A percentile compares a stretch with the other conserved stretches of the same genome.
Conservation (phyloP, 1,140 invertebrate genomes). For the Rhysida immarginata region DNA sequence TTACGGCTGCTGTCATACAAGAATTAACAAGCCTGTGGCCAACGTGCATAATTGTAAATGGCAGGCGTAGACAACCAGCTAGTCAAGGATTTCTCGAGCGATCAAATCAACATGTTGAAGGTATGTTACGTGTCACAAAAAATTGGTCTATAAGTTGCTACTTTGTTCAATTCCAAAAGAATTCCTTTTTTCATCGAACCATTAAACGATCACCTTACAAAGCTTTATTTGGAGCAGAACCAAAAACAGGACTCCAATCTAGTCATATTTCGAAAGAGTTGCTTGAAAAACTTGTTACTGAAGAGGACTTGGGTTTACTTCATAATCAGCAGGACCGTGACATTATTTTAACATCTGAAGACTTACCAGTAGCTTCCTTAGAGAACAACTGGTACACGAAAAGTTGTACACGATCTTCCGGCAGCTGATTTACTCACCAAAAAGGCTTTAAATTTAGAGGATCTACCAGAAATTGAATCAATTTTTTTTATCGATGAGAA, state of each 20-base stretch:
- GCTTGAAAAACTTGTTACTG: not conserved
- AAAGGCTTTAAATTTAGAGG: not conserved
- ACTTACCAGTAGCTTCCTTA: conserved; percentile 10
- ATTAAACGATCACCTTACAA: conserved; percentile 16
- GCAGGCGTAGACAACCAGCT: conserved; percentile 19
- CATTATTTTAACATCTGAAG: conserved; percentile 8
- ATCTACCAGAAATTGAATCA: not conserved
- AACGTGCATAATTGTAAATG: conserved; percentile 14
- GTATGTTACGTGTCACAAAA: conserved; percentile 6
- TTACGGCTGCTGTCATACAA: conserved; percentile 23
- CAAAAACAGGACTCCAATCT: not conserved
- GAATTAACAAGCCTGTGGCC: conserved; percentile 22
- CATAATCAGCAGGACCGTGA: conserved; percentile 10
- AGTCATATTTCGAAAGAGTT: not conserved
- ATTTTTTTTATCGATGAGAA: not conserved
- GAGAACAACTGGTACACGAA: conserved; percentile 6
- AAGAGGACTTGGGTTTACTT: conserved; percentile 2
- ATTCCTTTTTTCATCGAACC: conserved; percentile 14
- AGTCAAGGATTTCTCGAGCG: conserved; percentile 20
- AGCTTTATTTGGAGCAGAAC: not conserved
- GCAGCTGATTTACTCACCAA: not conserved
- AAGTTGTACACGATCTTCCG: not conserved
- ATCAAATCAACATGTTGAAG: conserved; percentile 17
- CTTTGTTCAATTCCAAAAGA: not conserved
- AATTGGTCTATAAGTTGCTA: conserved; percentile 15